These are phyloP conservation scores for Pristionchus exspectatus DNA, from an alignment of 2,888 invertebrate genomes.

Conservation along the genomic window DNA sequence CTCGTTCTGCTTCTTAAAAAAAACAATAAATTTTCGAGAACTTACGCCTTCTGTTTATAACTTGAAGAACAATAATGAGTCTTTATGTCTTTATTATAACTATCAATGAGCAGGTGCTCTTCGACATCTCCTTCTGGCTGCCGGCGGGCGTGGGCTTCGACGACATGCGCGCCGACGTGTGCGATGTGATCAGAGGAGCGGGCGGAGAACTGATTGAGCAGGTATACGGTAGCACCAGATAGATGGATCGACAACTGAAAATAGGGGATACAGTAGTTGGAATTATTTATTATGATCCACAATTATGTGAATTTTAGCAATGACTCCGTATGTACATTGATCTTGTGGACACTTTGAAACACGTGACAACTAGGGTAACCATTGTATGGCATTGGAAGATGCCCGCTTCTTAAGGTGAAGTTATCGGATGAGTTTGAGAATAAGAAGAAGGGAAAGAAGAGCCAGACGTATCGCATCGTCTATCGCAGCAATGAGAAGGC, in stretches of 20 bases:
- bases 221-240: conserved; percentile 81
- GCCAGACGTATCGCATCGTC: conserved; percentile 91
- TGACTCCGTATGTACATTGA: neutral
- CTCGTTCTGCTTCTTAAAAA: no score
- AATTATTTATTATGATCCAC: neutral
- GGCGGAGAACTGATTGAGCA: conserved; percentile 96
- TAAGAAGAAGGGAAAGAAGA: conserved; percentile 88
- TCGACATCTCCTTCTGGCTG: conserved; percentile 96
- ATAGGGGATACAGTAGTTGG: neutral
- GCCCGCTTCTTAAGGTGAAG: conserved; percentile 63
- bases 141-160: conserved; percentile 81
- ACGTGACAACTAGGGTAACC: neutral
- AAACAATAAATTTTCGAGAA: neutral
- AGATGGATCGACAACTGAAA: neutral
- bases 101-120: conserved; percentile 63
- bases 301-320: neutral
- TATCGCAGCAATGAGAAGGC: conserved; percentile 94
- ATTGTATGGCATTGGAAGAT: neutral
- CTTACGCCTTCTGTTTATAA: no score
- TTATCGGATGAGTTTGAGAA: conserved; percentile 89
- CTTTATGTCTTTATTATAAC: no score
- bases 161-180: conserved; percentile 82
- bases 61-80: no score
- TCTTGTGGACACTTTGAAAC: neutral
- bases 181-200: conserved; percentile 90